Evolutionary conservation across 2,113 vertebrate species (phyloP), one percentile per base, ranked within the genome.

Genomic region (Anguilla japonica): DNA sequence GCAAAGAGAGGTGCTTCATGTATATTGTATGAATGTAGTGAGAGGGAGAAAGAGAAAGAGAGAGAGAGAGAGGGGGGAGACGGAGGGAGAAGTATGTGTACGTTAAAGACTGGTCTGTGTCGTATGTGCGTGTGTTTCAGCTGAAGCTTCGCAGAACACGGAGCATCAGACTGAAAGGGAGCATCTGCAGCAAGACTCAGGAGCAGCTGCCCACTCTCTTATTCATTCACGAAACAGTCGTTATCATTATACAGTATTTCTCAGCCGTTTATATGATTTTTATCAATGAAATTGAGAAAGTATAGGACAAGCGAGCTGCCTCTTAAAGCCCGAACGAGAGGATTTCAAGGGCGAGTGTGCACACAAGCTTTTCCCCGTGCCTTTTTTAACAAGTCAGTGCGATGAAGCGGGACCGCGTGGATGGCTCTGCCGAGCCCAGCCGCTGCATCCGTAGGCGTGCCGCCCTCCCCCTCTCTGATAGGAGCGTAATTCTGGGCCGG

Each of bases 161-260:
- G 85, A 81, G 63, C 39, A 63, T 80, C 20, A 50, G 14, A 1
- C 2, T 80, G 85, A 63, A 53, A 63, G 85, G 50, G 34, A 86
- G 85, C 78, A 81, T 79, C 79, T 86, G 84, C 75, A 0, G 20
- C 20, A 2, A 50, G 50, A 6, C 13, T 3, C 11, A 1, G 43
- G 41, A 8, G 11, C 50, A 83, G 39, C 22, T 9, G 34, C 26
- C 22, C 40, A 20, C 39, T 39, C 20, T 34, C 78, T 60, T 81
- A 60, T 41, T 29, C 63, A 46, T 75, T 34, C 34, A 34, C 34
- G 46, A 79, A 46, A 46, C 43, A 1, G 9, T 46, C 43, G 4
- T 5, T 9, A 6, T 15, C 56, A 8, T 60, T 60, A 13, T 15
- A 18, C 46, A 67, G 3, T 84, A 2, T 6, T 9, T 11, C 39